Evolutionary conservation across 2,113 vertebrate species (phyloP).

Genomic region (Pimephales promelas): DNA sequence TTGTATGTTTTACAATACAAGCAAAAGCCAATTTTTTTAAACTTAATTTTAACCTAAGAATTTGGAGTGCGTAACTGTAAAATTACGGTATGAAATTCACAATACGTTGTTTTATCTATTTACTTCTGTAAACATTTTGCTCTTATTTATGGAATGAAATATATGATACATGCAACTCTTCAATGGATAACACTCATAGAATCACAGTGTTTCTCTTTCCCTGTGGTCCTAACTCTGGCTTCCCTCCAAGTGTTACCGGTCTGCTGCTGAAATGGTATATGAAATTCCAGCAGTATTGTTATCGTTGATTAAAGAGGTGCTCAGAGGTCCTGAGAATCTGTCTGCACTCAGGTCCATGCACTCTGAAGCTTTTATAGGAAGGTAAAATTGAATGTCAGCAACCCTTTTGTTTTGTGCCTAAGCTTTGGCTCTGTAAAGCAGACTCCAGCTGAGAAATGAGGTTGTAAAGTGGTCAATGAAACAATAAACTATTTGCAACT

Average conservation of each 20-base stretch:
- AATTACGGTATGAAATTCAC: background rate
- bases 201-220: background rate
- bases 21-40: background rate
- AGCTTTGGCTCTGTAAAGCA: constrained; percentile 49
- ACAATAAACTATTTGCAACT: constrained; percentile 34
- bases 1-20: background rate
- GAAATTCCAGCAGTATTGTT: constrained; percentile 41
- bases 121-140: background rate
- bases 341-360: constrained; percentile 40
- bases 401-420: constrained; percentile 47
- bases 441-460: constrained; percentile 41
- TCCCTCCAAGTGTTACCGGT: constrained; percentile 25
- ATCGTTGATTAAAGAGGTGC: constrained; percentile 50
- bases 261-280: constrained; percentile 40
- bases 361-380: constrained; percentile 52
- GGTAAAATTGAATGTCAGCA: constrained; percentile 56
- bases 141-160: background rate
- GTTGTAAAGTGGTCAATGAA: constrained; percentile 46
- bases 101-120: background rate
- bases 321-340: constrained; percentile 55
- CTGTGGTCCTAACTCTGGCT: constrained; percentile 22
- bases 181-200: background rate
- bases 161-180: background rate
- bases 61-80: background rate
- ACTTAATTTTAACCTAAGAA: background rate